Percentiles rank a stretch among this genome's conserved stretches.
These are phyloP conservation scores for Incurvaria masculella DNA, from an alignment of 2,888 invertebrate genomes.

Conservation along the genomic window DNA sequence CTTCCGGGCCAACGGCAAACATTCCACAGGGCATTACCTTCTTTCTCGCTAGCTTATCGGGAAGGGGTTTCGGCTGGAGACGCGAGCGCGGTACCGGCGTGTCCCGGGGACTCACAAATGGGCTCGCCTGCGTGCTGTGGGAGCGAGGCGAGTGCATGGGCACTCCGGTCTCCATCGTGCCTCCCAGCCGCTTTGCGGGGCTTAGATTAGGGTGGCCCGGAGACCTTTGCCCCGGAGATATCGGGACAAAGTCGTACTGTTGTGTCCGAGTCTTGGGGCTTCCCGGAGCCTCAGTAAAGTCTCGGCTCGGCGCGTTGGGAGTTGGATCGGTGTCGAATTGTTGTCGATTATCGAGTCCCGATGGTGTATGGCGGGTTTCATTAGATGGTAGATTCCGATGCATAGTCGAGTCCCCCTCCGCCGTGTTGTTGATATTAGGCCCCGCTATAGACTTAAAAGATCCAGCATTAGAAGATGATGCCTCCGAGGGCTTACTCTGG, in stretches of 20 bases:
- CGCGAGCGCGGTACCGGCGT: constrained; percentile 70
- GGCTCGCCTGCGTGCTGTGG: constrained; percentile 69
- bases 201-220: constrained; percentile 33
- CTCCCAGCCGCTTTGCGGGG: constrained; percentile 36
- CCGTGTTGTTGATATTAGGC: constrained; percentile 11
- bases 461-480: constrained; percentile 9
- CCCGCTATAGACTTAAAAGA: constrained; percentile 6
- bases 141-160: constrained; percentile 47
- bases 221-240: constrained; percentile 43
- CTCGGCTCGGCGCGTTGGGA: constrained; percentile 31
- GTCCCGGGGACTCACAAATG: constrained; percentile 79
- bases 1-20: neutral
- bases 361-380: constrained; percentile 26
- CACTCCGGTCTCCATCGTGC: constrained; percentile 38
- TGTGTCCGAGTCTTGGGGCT: constrained; percentile 75
- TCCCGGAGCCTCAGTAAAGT: constrained; percentile 57
- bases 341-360: constrained; percentile 18
- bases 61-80: constrained; percentile 52
- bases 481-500: constrained; percentile 2
- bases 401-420: constrained; percentile 22
- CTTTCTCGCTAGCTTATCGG: constrained; percentile 36
- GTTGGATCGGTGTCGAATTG: constrained; percentile 6
- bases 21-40: constrained; percentile 25
- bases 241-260: constrained; percentile 83
- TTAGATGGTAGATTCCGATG: constrained; percentile 23